phyloP scores from a whole-genome alignment of 2,797 vertebrate genomes.

The Parambassis ranga region DNA sequence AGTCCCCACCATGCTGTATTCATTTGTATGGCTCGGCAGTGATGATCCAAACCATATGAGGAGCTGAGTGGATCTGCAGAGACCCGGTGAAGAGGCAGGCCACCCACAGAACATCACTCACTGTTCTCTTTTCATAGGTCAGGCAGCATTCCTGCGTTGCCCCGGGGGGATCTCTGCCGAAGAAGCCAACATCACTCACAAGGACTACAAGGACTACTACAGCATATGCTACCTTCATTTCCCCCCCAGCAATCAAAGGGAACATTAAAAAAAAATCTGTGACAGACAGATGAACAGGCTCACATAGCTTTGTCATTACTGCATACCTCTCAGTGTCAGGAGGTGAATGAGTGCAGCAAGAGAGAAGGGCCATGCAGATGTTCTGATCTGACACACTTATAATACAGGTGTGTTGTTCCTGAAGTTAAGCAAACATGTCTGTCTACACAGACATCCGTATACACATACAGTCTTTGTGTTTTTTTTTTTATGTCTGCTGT shows the following conservation, averaged over 20 bases:
- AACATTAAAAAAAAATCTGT: constrained; percentile 44
- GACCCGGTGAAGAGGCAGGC: constrained; percentile 63
- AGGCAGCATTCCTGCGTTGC: constrained; percentile 72
- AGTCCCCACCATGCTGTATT: constrained; percentile 57
- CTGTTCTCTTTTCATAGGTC: constrained; percentile 56
- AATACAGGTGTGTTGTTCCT: constrained; percentile 2
- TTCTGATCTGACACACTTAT: constrained; percentile 36
- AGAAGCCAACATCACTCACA: constrained; percentile 72
- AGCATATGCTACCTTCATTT: constrained; percentile 69
- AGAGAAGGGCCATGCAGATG: constrained; percentile 45
- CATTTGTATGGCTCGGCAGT: constrained; percentile 61
- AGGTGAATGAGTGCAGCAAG: constrained; percentile 62
- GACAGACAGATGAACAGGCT: constrained; percentile 63
- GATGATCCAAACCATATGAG: constrained; percentile 81
- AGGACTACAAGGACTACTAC: constrained; percentile 59
- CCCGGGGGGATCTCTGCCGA: constrained; percentile 65
- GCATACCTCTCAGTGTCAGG: constrained; percentile 34
- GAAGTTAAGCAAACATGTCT: neutral
- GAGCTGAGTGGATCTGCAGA: constrained; percentile 66
- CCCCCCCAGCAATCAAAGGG: constrained; percentile 55
- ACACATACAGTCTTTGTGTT: neutral
- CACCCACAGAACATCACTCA: constrained; percentile 69
- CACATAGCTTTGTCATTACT: constrained; percentile 63
- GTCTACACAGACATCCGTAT: constrained; percentile 19
- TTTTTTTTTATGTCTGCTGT: neutral